Evolutionary conservation across 1,140 invertebrate genomes (phyloP), one percentile per base, ranked within the genome.

Genomic region (Pemphigus obesinymphae): DNA sequence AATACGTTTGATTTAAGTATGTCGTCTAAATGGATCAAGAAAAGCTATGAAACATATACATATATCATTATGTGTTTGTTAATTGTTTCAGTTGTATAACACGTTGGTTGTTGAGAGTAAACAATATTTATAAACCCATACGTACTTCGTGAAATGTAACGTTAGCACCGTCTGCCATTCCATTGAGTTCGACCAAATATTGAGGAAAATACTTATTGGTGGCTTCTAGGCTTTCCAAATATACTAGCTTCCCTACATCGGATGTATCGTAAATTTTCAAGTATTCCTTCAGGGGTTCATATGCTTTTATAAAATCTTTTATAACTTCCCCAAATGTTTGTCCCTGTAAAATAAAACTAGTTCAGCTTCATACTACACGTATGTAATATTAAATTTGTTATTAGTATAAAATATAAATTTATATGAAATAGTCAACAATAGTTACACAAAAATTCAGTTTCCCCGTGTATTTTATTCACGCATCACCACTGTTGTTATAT

Each of bases 111-210:
- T n/a, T n/a, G n/a, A n/a, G n/a, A n/a, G n/a, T n/a, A n/a, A n/a
- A n/a, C n/a, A n/a, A n/a, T n/a, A n/a, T n/a, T n/a, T n/a, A n/a
- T n/a, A n/a, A n/a, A n/a, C n/a, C n/a, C n/a, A n/a, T 5, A 31
- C 8, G 0, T 88, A 94, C 93, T 89, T 94, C 92, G 84, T 94
- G 87, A 86, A 96, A 96, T 1, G 94, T 91, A 11, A 96, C 92
- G 83, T 91, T 88, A 15, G 94, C 92, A 1, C 95, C 95, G 85
- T 95, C 93, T 20, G 95, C 93, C 5, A 92, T 92, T 50, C 95
- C 95, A 87, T 94, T 89, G n/a, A 96, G 87, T 87, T 96, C 95
- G 48, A 90, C 88, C 0, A 96, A 87, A 84, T 96, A 96, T 82
- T 95, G 93, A 0, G 95, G 94, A 87, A 91, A 96, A 83, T 92